Evolutionary conservation across 2,888 invertebrate species (phyloP).

Genomic region (Orchesella flavescens): DNA sequence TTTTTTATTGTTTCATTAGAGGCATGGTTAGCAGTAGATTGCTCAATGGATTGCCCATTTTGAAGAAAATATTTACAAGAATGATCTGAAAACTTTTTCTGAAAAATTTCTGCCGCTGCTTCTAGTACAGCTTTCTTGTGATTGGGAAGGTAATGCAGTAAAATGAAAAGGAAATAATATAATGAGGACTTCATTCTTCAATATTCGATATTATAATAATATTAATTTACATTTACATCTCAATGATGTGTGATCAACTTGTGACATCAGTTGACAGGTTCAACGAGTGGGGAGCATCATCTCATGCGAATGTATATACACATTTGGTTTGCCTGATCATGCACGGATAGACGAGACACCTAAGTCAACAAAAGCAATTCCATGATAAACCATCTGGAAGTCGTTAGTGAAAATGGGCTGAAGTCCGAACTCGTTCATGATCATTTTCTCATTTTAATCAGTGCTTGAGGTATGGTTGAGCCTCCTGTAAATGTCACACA

Average conservation of each 20-base stretch:
- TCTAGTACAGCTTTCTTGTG: constrained; percentile 62
- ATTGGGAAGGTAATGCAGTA: constrained; percentile 44
- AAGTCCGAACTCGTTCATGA: constrained; percentile 33
- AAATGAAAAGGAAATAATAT: too few relatives aligned
- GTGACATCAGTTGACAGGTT: neutral
- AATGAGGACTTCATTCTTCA: too few relatives aligned
- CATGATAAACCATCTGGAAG: constrained; percentile 45
- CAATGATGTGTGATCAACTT: neutral
- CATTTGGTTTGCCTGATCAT: constrained; percentile 3
- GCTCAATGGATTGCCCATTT: constrained; percentile 14
- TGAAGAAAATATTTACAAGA: constrained; percentile 58
- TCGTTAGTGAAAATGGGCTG: constrained; percentile 9
- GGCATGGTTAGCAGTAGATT: constrained; percentile 15
- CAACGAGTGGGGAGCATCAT: neutral
- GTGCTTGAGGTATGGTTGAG: neutral
- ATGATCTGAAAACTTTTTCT: constrained; percentile 66
- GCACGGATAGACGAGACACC: constrained; percentile 50
- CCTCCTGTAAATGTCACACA: neutral
- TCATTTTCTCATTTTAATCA: constrained; percentile 27
- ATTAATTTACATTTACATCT: too few relatives aligned
- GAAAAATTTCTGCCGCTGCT: constrained; percentile 66
- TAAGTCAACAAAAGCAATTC: constrained; percentile 58
- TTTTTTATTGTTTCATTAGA: constrained; percentile 66
- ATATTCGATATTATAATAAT: too few relatives aligned
- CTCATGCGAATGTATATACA: neutral